Base-by-base conservation (phyloP, 2,888 invertebrate species). In the Ceriagrion tenellum region DNA sequence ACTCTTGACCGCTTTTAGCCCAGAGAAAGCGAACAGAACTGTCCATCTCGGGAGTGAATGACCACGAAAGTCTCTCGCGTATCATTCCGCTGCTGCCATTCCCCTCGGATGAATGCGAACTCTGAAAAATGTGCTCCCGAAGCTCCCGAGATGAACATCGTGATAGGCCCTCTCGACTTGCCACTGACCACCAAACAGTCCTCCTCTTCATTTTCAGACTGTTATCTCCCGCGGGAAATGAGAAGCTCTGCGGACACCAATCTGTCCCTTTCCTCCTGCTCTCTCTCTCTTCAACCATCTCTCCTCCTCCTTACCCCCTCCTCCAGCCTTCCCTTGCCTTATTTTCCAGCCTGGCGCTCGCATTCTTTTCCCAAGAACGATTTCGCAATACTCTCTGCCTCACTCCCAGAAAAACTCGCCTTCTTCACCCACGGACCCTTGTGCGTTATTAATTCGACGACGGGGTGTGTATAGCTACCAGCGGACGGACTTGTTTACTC, bases 381-480 rank as follows among this genome's bases (percentile, higher is more conserved):
- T 40, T 91, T 59, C 40, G 56, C n/a, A 91, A 81, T 55, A 3
- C 47, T n/a, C 26, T 55, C 10, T 88, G 2, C 35, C 90, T 16
- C 56, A 91, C 91, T 63, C 59, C 40, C 91, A 26, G 89, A 81
- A 81, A 81, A 18, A 81, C 81, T 35, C n/a, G 89, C 55, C 89
- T 89, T 55, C 55, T 89, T 55, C 55, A 55, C 55, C 55, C 47
- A 55, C 88, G 88, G 89, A 55, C 89, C n/a, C 89, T 59, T 40
- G 91, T 91, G 91, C 91, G 91, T 63, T 91, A 91, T 91, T 91
- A 91, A 91, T 91, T 91, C 91, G 91, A 23, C 91, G 91, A 23
- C 35, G 91, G 26, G 91, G 35, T 91, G 91, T 63, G 35, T 91
- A 47, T 47, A 47, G 59, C 59, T 20, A 63, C 63, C 91, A 35